A percentile compares a stretch with the other conserved stretches of the same genome.
Evolutionary conservation across 1,140 invertebrate species (phyloP).

Genomic region (Aricia agestis): DNA sequence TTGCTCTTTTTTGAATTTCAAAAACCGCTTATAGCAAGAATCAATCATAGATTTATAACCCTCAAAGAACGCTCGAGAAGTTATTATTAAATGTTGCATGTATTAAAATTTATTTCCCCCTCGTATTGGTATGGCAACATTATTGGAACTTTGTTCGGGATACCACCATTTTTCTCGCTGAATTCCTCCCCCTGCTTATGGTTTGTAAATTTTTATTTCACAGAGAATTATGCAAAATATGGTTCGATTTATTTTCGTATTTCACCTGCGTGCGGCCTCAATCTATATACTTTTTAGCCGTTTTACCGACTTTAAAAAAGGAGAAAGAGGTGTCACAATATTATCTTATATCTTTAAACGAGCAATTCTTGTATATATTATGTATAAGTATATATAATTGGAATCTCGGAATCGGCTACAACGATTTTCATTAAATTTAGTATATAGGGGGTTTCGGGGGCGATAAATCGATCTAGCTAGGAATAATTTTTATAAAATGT

Average conservation of each 20-base stretch:
- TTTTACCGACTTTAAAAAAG: no score
- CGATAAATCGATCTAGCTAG: no score
- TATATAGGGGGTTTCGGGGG: no score
- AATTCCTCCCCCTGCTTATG: constrained; percentile 45
- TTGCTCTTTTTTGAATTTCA: constrained; percentile 18
- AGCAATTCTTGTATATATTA: no score
- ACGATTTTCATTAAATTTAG: no score
- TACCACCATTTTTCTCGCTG: constrained; percentile 38
- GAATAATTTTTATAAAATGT: no score
- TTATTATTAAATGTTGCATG: constrained; percentile 66
- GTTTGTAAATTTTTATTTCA: constrained; percentile 53
- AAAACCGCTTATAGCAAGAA: constrained; percentile 15
- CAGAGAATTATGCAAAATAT: constrained; percentile 25
- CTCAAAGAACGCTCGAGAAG: constrained; percentile 40
- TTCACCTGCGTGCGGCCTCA: neutral
- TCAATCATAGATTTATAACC: constrained; percentile 25
- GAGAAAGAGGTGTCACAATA: no score
- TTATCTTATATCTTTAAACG: no score
- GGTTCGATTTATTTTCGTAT: constrained; percentile 3
- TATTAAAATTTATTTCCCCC: constrained; percentile 52
- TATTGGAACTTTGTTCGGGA: constrained; percentile 33
- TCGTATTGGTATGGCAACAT: constrained; percentile 45
- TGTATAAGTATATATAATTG: no score
- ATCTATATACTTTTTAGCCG: no score
- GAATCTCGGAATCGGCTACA: no score